Evolutionary conservation across 2,888 invertebrate species (phyloP), one percentile per base, ranked within the genome.

Genomic region (Melieria crassipennis): DNA sequence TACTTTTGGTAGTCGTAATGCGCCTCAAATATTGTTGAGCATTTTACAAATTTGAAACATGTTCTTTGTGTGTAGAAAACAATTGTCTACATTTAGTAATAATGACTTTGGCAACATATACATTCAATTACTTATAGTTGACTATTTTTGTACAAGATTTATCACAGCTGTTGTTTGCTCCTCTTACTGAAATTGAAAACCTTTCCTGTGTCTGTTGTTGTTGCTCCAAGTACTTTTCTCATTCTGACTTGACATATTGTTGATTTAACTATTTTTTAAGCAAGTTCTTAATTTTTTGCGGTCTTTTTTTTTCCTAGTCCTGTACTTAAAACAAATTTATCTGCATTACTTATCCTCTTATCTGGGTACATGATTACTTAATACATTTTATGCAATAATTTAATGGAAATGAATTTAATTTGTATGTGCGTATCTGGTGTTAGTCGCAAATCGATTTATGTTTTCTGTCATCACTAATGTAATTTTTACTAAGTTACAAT

Each of bases 371-470:
- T 13, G 46, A 9, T 45, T 9, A 30, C 50, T 68, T 50, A 57
- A 30, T 52, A 50, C 50, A 50, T 50, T 50, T n/a, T 52, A 61
- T 45, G 13, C 7, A 7, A 16, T n/a, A 56, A 56, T 7, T 55
- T 55, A 13, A 55, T 13, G 0, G 30, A 56, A n/a, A 60, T 56
- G 66, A 58, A 72, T 76, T 73, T 74, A 76, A 70, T 69, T 73
- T 76, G 78, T 79, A 78, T 84, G 81, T 83, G 79, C 82, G 80
- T 83, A 81, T 79, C 79, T 84, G 85, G 85, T 84, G 85, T 84
- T 81, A 85, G 84, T 85, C 82, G 81, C 85, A 84, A 83, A 79
- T 74, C 68, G 67, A 73, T 75, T 72, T 82, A 77, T 81, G 79
- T 80, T 78, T 77, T 81, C 78, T 82, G 79, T 84, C 82, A 81